Evolutionary conservation across 2,797 vertebrate species (phyloP), one percentile per base, ranked within the genome.

Genomic region (Zenarchopterus dispar): DNA sequence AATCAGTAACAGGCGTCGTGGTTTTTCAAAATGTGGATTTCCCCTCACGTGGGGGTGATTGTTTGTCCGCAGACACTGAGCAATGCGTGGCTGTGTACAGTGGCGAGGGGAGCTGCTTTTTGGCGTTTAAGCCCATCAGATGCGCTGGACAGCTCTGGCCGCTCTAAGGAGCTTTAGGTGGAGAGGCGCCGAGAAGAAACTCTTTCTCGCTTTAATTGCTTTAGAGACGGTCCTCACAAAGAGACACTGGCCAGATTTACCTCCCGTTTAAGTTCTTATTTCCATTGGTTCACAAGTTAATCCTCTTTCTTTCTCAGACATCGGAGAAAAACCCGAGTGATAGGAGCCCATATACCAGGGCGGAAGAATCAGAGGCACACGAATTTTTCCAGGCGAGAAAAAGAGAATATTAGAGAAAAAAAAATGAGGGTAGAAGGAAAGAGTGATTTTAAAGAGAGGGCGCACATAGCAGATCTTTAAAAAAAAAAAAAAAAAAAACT

Each of bases 211-310:
- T 96, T 96, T 97, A 96, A 96, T 96, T 96, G 95, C 95, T 96
- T 96, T 96, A 96, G 95, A 95, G 94, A 95, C 93, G 94, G 93
- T 95, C 93, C 93, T 95, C 94, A 96, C 95, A 95, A 95, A 95
- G 94, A 95, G 94, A 94, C 94, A 94, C 92, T 94, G 94, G 92
- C 94, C 94, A 96, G 94, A 96, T 96, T 96, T 95, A 95, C 94
- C 94, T 96, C 94, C 95, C 95, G 95, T 96, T 97, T 96, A 96
- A 95, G 93, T 95, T 95, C 95, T 96, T 95, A 96, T 96, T 96
- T 96, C 94, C 94, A 95, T 95, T 94, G 94, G 95, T 96, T 97
- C 96, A 97, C 96, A 96, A 96, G 95, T 97, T 97, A 96, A 96
- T 96, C 96, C 95, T 93, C 92, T 95, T 95, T 96, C 93, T 94